Percentiles rank a stretch among this genome's conserved stretches.
Evolutionary conservation across 37 sponge, comb jelly and placozoan genomes (phyloP).

Genomic region (Spongia lamella): DNA sequence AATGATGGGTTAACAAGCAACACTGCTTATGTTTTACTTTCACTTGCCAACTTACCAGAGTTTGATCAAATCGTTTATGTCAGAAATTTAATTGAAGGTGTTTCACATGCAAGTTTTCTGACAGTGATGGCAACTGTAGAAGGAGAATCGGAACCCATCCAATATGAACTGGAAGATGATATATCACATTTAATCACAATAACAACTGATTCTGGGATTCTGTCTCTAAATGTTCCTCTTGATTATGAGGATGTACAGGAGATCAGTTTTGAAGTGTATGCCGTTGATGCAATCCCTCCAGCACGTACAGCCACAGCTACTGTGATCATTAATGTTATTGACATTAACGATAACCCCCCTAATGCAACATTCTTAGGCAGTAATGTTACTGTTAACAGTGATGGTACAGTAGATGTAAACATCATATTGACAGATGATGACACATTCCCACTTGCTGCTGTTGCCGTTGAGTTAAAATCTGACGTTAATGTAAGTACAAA

Average conservation of each 20-base stretch:
- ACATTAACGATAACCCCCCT: constrained; percentile 52
- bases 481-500: constrained; percentile 10
- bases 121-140: constrained; percentile 63
- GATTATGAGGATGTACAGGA: constrained; percentile 36
- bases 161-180: constrained; percentile 24
- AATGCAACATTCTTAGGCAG: constrained; percentile 1
- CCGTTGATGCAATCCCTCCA: constrained; percentile 64
- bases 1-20: constrained; percentile 27
- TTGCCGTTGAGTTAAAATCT: constrained; percentile 31
- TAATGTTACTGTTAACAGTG: constrained; percentile 41
- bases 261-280: constrained; percentile 55
- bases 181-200: constrained; percentile 18
- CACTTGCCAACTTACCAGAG: constrained; percentile 62
- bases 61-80: constrained; percentile 24
- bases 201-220: constrained; percentile 27
- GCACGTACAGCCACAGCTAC: constrained; percentile 70
- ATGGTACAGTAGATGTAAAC: constrained; percentile 14
- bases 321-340: constrained; percentile 56
- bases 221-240: constrained; percentile 39
- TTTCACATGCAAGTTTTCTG: constrained; percentile 21
- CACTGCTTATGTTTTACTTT: constrained; percentile 25
- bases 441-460: constrained; percentile 20
- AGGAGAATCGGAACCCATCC: constrained; percentile 37
- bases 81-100: constrained; percentile 35
- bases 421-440: constrained; percentile 51